These are phyloP conservation scores for Tachycineta bicolor DNA, from an alignment of 2,113 vertebrate genomes.

Conservation along the genomic window DNA sequence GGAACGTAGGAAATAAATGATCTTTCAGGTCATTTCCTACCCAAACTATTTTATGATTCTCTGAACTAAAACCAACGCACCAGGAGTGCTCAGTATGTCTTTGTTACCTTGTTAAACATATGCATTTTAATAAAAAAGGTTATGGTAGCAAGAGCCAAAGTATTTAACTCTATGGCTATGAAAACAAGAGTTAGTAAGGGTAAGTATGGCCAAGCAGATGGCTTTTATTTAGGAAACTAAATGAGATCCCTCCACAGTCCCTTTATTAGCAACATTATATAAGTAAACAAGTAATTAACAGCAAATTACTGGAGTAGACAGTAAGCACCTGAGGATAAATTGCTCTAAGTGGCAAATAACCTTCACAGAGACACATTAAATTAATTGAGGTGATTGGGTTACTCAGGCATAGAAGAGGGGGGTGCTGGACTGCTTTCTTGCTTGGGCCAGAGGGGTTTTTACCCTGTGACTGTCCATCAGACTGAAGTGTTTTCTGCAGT, in stretches of 20 bases:
- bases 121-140: neutral
- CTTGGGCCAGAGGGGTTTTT: neutral
- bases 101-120: neutral
- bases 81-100: neutral
- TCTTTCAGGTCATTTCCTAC: neutral
- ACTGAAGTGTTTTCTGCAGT: neutral
- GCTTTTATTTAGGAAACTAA: neutral
- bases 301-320: neutral
- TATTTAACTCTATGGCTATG: neutral
- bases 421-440: neutral
- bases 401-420: neutral
- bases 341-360: neutral
- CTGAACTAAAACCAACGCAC: neutral
- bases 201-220: neutral
- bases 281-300: neutral
- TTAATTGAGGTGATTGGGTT: neutral
- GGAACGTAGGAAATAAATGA: neutral
- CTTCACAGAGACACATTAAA: neutral
- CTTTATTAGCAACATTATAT: neutral
- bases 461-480: rapidly evolving
- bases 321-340: neutral
- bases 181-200: neutral
- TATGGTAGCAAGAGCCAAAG: neutral
- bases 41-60: neutral
- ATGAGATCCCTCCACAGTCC: neutral